A percentile compares a stretch with the other conserved stretches of the same genome.
phyloP scores from a whole-genome alignment of 2,888 invertebrate genomes.

The Eilema griseolum region DNA sequence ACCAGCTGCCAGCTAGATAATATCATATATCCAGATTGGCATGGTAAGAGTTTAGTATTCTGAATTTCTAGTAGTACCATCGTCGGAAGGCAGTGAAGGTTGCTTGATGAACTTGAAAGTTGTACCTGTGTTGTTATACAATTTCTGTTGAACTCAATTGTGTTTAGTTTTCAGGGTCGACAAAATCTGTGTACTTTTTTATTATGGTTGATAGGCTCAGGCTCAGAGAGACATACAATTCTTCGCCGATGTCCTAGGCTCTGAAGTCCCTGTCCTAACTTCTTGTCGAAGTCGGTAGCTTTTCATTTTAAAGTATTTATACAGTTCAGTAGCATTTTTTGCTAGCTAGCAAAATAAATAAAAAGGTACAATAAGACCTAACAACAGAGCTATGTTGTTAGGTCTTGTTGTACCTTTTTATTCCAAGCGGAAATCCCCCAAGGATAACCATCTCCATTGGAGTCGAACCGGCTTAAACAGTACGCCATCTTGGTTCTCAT shows the following conservation, averaged over 20 bases:
- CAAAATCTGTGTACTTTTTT: too few relatives aligned
- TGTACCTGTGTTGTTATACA: not conserved
- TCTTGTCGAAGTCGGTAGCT: not conserved
- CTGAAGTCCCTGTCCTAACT: not conserved
- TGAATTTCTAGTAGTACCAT: not conserved
- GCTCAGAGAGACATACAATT: too few relatives aligned
- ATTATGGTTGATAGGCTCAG: too few relatives aligned
- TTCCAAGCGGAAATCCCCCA: too few relatives aligned
- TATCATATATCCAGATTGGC: slow-evolving; percentile 49
- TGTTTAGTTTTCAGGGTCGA: not conserved
- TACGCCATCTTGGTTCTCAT: too few relatives aligned
- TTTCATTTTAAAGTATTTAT: not conserved
- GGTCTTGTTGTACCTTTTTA: too few relatives aligned
- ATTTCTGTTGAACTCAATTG: not conserved
- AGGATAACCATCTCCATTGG: too few relatives aligned
- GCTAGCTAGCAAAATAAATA: too few relatives aligned
- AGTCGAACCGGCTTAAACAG: too few relatives aligned
- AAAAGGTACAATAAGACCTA: too few relatives aligned
- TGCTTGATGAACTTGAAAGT: not conserved
- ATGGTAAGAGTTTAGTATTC: slow-evolving; percentile 13
- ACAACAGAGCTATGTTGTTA: not conserved
- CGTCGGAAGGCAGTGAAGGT: not conserved
- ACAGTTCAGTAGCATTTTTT: not conserved
- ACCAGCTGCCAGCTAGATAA: slow-evolving; percentile 65
- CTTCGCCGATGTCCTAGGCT: too few relatives aligned